Percentiles rank a stretch among this genome's conserved stretches.
Evolutionary conservation across 2,888 invertebrate species (phyloP).

Genomic region (Macrosoma leucophasiata): DNA sequence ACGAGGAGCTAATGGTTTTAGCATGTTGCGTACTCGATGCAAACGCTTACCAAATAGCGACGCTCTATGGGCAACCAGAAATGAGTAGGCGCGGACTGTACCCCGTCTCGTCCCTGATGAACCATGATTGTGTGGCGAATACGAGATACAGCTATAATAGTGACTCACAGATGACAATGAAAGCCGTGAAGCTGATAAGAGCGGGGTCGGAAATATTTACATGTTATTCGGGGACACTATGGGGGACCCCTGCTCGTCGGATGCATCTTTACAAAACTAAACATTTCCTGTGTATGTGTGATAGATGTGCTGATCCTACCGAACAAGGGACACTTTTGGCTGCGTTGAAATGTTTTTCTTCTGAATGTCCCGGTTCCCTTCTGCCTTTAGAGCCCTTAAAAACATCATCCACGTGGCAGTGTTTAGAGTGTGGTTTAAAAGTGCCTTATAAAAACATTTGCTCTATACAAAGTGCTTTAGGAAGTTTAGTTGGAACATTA

Average conservation of each 20-base stretch:
- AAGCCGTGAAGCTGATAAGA: constrained; percentile 75
- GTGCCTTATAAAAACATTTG: constrained; percentile 71
- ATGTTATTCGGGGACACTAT: constrained; percentile 79
- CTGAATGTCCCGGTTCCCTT: constrained; percentile 70
- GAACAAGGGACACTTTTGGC: constrained; percentile 78
- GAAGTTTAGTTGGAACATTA: constrained; percentile 70
- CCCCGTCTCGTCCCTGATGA: constrained; percentile 80
- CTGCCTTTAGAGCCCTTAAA: constrained; percentile 75
- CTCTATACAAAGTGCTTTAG: constrained; percentile 66
- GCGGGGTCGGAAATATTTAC: constrained; percentile 79
- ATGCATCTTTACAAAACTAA: constrained; percentile 79
- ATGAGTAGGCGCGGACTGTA: constrained; percentile 78
- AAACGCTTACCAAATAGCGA: constrained; percentile 80
- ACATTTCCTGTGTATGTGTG: constrained; percentile 80
- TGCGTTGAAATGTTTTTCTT: constrained; percentile 74
- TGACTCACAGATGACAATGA: constrained; percentile 75
- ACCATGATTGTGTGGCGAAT: constrained; percentile 82
- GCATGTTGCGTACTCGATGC: constrained; percentile 79
- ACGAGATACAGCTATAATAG: constrained; percentile 77
- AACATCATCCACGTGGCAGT: constrained; percentile 74
- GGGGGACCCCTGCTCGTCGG: constrained; percentile 80
- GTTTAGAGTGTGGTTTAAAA: constrained; percentile 67
- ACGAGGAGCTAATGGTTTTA: constrained; percentile 73
- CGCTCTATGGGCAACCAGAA: constrained; percentile 56
- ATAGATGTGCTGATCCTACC: constrained; percentile 79